Base-by-base conservation (phyloP, 2,888 invertebrate genomes). In the Luperina nickerlii region DNA sequence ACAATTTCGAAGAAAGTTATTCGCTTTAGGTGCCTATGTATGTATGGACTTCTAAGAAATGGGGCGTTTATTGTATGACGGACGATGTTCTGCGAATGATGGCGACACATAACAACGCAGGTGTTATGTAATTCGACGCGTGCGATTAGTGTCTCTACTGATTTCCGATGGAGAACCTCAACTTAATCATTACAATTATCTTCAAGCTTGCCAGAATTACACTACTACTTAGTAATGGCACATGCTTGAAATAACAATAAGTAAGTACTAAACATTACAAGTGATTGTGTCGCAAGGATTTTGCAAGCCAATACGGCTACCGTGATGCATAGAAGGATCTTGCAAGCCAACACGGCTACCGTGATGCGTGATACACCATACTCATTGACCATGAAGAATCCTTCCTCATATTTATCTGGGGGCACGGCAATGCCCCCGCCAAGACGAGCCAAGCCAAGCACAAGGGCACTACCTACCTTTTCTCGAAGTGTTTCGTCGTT, bases 41-140 rank as follows among this genome's bases (percentile, higher is more conserved):
- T 48, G 38, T 15, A 24, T 45, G 38, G 8, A 11, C 8, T 80
- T 68, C 82, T 38, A 48, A 71, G 83, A 71, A 82, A 71, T 68
- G 32, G 42, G 45, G 27, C 60, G 66, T 48, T 73, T n/a, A 68
- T 78, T 78, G 70, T 83, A 54, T n/a, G 54, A 45, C 76, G 38
- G 54, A 15, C 62, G n/a, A 62, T 38, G 24, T 82, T 83, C 78
- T 77, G 54, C 42, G 83, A 82, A 82, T 63, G 11, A 57, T 32
- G n/a, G 48, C 62, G 71, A 83, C 38, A 60, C 27, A 42, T 27
- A 60, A 24, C 48, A 48, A 32, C 62, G 63, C 79, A 72, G 67
- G 67, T 72, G 78, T 15, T 20, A n/a, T 24, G 79, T 65, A 78
- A 78, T 15, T 45, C 7, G 83, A 83, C 24, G 18, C 71, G 27